Base-by-base conservation (phyloP, 2,888 invertebrate species). In the Aleiodes alternator region DNA sequence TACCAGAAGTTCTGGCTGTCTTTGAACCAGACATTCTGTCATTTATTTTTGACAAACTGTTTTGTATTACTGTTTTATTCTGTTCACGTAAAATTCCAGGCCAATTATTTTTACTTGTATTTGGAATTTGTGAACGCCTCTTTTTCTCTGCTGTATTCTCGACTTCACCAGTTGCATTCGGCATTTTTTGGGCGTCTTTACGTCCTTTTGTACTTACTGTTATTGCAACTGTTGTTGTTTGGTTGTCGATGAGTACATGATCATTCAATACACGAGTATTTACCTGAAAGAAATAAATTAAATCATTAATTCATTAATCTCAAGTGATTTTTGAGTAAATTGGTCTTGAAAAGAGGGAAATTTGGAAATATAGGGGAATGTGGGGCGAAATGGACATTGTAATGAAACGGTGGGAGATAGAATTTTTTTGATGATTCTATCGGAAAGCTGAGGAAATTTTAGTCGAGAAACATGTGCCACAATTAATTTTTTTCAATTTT, bases 121-220 rank as follows among this genome's bases (percentile, higher is more conserved):
- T 72, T 66, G 23, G 14, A 12, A 64, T 29, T 43, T 16, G 23
- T 9, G 64, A 64, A 9, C 50, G 68, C 12, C 56, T 55, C 23
- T 56, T 29, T 23, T 14, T 43, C 4, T 56, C 31, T 16, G 31
- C 8, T 38, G 61, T n/a, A 50, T 55, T 31, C 1, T 50, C 68
- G 48, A 12, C 38, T 53, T 64, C 64, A 9, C 31, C 11, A 5
- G 34, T 50, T 43, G 50, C 29, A 11, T 80, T 85, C 1, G 81
- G 81, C 81, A 82, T 83, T 53, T 77, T 81, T 4, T 82, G 81
- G 14, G 80, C 78, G 70, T 78, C 80, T 72, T 85, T 86, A 14
- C 76, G 82, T 12, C 78, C 81, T 34, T 82, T 81, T n/a, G 76
- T 75, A 70, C 82, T 84, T 0, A 86, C 79, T 4, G 81, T 84